Evolutionary conservation across 1,140 invertebrate species (phyloP), one percentile per base, ranked within the genome.

Genomic region (Frieseomelitta varia): DNA sequence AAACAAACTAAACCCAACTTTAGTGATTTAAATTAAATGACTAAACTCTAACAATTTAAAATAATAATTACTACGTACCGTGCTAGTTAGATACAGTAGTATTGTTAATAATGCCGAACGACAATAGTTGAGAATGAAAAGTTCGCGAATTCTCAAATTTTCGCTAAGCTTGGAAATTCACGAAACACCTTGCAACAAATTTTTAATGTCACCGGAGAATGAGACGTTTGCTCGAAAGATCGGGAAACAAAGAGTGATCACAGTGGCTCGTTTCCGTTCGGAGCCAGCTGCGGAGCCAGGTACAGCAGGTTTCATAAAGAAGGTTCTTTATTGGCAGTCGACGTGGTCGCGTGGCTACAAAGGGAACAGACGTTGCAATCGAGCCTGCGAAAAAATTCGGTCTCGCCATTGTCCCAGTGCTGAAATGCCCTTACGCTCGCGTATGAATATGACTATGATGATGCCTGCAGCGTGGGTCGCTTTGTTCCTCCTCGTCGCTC

Each of bases 361-460:
- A 80, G 58, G 24, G 19, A 19, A 12, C 56, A 24, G 39, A 47
- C 30, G 55, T 21, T 6, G 69, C 77, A 65, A 73, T 73, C 56
- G 56, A 19, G 2, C 30, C 6, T 56, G 21, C 61, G 58, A 47
- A 84, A 79, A 79, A 73, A 74, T 80, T 58, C 69, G 47, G 34
- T 17, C 58, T 58, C 61, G n/a, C 83, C 53, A 84, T 84, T 84
- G 77, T 84, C 82, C 77, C 68, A 30, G 55, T 63, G 75, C 55
- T 71, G 81, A 51, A 78, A 61, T 84, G 67, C 81, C 81, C 81
- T 84, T 84, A 78, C 79, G 73, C 89, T 87, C 87, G 84, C 81
- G 85, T 88, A 90, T 90, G 90, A 88, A 87, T 91, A 89, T 86
- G 87, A 86, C 89, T 91, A 88, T 87, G 91, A 92, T 86, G 91